Evolutionary conservation across 1,140 invertebrate species (phyloP).

Genomic region (Lasaia peninsularis): DNA sequence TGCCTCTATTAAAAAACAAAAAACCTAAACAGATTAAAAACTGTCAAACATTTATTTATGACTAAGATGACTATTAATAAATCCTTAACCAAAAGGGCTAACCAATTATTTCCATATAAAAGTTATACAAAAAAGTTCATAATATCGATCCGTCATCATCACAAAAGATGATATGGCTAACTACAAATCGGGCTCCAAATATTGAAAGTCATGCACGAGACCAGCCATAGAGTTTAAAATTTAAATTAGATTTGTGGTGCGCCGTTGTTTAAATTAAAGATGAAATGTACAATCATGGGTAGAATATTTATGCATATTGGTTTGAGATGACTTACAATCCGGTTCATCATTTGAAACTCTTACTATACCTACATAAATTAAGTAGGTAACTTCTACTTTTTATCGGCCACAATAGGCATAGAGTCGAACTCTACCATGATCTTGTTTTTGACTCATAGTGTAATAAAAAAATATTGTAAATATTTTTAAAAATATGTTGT

Average conservation of each 20-base stretch:
- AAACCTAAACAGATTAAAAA: conserved; percentile 5
- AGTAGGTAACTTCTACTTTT: too few species aligned
- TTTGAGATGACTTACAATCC: not conserved
- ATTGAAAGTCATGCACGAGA: conserved; percentile 15
- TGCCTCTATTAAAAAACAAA: not conserved
- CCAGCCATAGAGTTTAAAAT: conserved; percentile 15
- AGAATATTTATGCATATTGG: conserved; percentile 3
- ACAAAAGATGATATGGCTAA: conserved; percentile 40
- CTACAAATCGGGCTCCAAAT: conserved; percentile 26
- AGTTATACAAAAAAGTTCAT: conserved; percentile 41
- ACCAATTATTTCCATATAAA: conserved; percentile 46
- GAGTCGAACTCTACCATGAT: too few species aligned
- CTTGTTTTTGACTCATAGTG: too few species aligned
- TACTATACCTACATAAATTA: too few species aligned
- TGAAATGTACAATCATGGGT: conserved; percentile 14
- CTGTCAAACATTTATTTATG: conserved; percentile 33
- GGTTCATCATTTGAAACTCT: too few species aligned
- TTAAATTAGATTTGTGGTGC: conserved; percentile 14
- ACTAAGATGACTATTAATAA: conserved; percentile 40
- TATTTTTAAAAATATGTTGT: too few species aligned
- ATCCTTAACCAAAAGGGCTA: conserved; percentile 25
- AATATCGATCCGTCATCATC: conserved; percentile 54
- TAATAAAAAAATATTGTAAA: too few species aligned
- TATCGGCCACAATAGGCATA: too few species aligned
- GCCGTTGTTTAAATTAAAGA: conserved; percentile 16